Base-by-base conservation (phyloP, 2,113 vertebrate genomes). In the Micronycteris hirsuta region DNA sequence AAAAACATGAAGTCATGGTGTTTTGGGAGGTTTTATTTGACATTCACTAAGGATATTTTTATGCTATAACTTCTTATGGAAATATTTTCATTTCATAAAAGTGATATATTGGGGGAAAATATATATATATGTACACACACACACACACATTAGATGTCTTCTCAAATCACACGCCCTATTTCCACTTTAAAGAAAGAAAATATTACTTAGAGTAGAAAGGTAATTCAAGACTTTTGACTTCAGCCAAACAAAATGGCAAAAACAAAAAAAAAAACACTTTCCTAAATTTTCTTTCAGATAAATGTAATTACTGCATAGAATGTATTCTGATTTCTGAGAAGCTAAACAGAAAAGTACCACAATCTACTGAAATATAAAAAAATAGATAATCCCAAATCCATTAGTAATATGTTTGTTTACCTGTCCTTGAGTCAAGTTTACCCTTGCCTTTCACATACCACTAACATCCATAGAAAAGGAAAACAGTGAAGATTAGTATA, bases 261-360 rank as follows among this genome's bases (percentile, higher is more conserved):
- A 56, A 38, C 3, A 65, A 93, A 17, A 56, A 56, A 24, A 24
- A 56, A 56, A 19, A 1, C 43, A 87, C 26, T 95, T 28, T 56
- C 26, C 19, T 49, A 92, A 84, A 83, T 90, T 86, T 54, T 76
- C 28, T 63, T 96, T 90, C 36, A 94, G 7, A 92, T 83, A 61
- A 43, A 93, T 93, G 56, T 47, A 95, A 93, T 70, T 73, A 92
- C 36, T 74, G 36, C 41, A 41, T 36, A 91, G 67, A 86, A 56
- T 91, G 36, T 63, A 93, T 89, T 86, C 24, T 84, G 74, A 96
- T 93, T 94, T 89, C 67, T 86, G 54, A 94, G 45, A 84, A n/a
- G 10, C 26, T 70, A 82, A 76, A 71, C 22, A 80, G 19, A 86
- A 89, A 94, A 84, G 41, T 83, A 83, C 22, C 24, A 56, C 43